Evolutionary conservation across 1,140 invertebrate species (phyloP).

Genomic region (Rhizoglyphus robini): DNA sequence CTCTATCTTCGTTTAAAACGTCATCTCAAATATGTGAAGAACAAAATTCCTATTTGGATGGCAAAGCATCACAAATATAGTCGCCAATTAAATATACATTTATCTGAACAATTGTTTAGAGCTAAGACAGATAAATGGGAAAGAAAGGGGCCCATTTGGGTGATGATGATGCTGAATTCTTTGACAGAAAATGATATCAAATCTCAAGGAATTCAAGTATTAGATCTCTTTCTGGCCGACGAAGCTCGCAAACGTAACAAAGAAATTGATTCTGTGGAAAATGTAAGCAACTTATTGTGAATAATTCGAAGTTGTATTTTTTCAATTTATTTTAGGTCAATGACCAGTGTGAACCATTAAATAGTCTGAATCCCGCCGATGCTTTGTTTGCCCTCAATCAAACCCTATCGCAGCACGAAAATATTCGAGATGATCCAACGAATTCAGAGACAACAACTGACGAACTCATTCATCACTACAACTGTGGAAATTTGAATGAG

Average conservation of each 20-base stretch:
- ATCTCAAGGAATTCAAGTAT: conserved; percentile 40
- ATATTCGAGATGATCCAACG: conserved; percentile 30
- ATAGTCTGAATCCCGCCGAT: conserved; percentile 41
- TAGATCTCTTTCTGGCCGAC: conserved; percentile 43
- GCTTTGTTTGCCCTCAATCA: conserved; percentile 44
- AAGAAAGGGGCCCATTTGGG: conserved; percentile 42
- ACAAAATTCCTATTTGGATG: conserved; percentile 40
- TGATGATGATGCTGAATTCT: conserved; percentile 44
- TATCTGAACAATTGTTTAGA: conserved; percentile 40
- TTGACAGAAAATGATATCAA: conserved; percentile 41
- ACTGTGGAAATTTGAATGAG: conserved; percentile 42
- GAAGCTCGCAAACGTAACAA: conserved; percentile 39
- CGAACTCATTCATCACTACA: conserved; percentile 43
- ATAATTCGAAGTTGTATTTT: background rate
- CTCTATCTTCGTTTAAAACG: conserved; percentile 38
- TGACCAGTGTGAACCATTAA: conserved; percentile 44
- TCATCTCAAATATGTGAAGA: conserved; percentile 39
- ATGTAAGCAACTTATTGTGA: conserved; percentile 14
- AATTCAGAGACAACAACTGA: conserved; percentile 35
- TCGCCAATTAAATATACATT: conserved; percentile 39
- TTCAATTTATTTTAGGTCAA: conserved; percentile 31
- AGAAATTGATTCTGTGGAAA: conserved; percentile 41
- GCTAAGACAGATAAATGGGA: conserved; percentile 44
- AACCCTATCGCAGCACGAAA: conserved; percentile 41
- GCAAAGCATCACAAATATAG: conserved; percentile 36